phyloP scores from a whole-genome alignment of 2,113 vertebrate species.

The Megatriorchis doriae region DNA sequence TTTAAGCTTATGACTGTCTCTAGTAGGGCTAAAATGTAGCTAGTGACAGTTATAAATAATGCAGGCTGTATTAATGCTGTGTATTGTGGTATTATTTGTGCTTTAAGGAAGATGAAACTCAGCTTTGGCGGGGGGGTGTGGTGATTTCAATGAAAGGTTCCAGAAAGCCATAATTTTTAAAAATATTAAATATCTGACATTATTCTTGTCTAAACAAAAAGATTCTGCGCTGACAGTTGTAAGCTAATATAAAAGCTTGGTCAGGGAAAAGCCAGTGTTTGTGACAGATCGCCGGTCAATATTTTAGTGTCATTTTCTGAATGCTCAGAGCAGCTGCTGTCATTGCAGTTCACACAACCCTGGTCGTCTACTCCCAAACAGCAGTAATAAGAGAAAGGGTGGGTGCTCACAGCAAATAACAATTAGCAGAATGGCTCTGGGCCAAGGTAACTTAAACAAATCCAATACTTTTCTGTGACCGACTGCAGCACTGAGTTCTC shows the following conservation, averaged over 20 bases:
- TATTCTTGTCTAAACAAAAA: neutral
- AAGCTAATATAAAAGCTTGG: neutral
- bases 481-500: neutral
- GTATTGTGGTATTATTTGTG: neutral
- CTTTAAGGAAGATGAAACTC: neutral
- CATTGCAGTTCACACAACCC: neutral
- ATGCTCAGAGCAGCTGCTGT: neutral
- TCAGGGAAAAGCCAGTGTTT: neutral
- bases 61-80: neutral
- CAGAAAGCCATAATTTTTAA: neutral
- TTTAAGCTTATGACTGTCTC: neutral
- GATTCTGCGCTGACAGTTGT: neutral
- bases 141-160: neutral
- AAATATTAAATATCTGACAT: neutral
- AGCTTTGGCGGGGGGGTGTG: neutral
- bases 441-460: neutral
- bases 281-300: neutral
- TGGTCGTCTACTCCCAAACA: neutral
- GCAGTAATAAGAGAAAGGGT: neutral
- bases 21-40: neutral
- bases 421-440: neutral
- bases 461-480: neutral
- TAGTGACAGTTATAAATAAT: conserved; percentile 6
- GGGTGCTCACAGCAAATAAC: neutral
- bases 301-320: neutral